phyloP scores from a whole-genome alignment of 2,113 vertebrate species.

The Chrysemys picta region DNA sequence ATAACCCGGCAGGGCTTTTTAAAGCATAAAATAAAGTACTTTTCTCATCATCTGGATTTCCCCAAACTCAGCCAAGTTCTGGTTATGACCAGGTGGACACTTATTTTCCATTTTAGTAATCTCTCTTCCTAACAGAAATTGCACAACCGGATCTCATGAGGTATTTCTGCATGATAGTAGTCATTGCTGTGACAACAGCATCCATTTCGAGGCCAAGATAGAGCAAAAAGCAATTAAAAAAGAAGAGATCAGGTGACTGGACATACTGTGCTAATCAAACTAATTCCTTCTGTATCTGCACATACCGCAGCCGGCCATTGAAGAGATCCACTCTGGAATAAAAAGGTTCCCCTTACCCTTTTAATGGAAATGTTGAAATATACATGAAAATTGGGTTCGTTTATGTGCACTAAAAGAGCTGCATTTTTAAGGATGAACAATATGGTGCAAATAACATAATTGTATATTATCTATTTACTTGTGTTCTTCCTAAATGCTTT shows the following conservation, averaged over 20 bases:
- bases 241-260: conserved; percentile 25
- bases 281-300: conserved; percentile 35
- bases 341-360: neutral
- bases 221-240: conserved; percentile 65
- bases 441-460: neutral
- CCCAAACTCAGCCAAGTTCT: neutral
- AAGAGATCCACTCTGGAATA: conserved; percentile 10
- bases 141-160: conserved; percentile 34
- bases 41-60: neutral
- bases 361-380: conserved; percentile 28
- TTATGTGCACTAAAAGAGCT: neutral
- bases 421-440: neutral
- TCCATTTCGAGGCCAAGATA: conserved; percentile 38
- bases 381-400: neutral
- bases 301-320: neutral
- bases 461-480: neutral
- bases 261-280: conserved; percentile 2
- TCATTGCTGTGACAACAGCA: conserved; percentile 51
- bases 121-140: conserved; percentile 30
- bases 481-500: rapidly evolving
- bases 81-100: neutral
- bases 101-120: conserved; percentile 39
- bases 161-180: neutral
- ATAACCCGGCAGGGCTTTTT: neutral
- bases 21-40: conserved; percentile 26